Base-by-base conservation (phyloP, 35 echinoderm and acorn worm species). In the Ophioderma brevispina region DNA sequence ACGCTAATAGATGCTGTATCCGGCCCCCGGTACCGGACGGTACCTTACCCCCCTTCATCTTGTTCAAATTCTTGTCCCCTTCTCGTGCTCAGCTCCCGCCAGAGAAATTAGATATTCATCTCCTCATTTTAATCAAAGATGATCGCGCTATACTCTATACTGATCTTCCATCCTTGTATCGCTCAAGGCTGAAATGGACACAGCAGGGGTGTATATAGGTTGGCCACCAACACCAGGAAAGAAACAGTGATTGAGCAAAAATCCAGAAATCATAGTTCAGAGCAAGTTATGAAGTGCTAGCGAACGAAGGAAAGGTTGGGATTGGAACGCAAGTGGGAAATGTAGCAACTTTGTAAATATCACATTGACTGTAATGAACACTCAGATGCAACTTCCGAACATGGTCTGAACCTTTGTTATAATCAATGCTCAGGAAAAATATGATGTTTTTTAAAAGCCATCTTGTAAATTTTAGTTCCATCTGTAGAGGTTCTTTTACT, bases 311-410 rank as follows among this genome's bases (percentile, higher is more conserved):
- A 4, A 30, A 25, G 28, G 6, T 70, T 18, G 59, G 59, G 28
- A 25, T 3, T 2, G 59, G 28, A 3, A 25, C 10, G 10, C 10
- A 70, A 15, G 23, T 4, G 78, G 85, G 28, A 93, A 42, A 0
- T 87, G 64, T 30, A 93, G 88, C 35, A 77, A 88, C 39, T 4
- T 88, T 35, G 46, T 93, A 1, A 89, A 89, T 84, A 77, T 93
- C 2, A 84, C 50, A 36, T 93, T 81, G 36, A 93, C 92, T 37
- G 59, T 93, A 11, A 76, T 82, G 17, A 86, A 79, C 36, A 86
- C 21, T 76, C 1, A 39, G 21, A 80, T 21, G n/a, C 59, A 2
- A 70, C 49, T 10, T 92, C 92, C 4, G 86, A 93, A 77, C 49
- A 33, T 83, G 92, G 92, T 4, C 64, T 89, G 88, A 82, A 89